Base-by-base conservation (phyloP, 2,888 invertebrate genomes). In the Trimorus sp. region DNA sequence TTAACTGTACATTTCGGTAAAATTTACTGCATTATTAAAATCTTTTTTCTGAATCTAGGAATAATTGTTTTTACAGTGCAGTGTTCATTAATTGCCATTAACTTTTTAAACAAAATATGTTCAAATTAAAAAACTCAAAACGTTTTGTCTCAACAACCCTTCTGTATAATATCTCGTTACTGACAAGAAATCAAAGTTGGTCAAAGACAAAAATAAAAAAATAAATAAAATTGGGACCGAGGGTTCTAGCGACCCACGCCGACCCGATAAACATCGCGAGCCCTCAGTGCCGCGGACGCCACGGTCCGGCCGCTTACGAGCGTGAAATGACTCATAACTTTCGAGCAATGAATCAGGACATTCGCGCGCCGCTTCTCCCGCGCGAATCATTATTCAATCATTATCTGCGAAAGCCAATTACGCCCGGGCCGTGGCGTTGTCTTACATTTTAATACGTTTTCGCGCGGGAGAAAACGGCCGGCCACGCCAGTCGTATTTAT, bases 271-370 rank as follows among this genome's bases (percentile, higher is more conserved):
- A 56, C 69, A 82, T 82, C 82, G 70, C 59, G 40, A 65, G 60
- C 69, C 65, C 63, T 62, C 62, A 68, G 63, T 16, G 59, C 71
- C 49, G 56, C 79, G 68, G 7, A 51, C 80, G 36, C 71, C 62
- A 60, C 59, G 68, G 38, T 37, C 75, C 73, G 16, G 56, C 5
- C 60, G 71, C 75, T 54, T 70, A 73, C 77, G 66, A 75, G 70
- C 75, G 71, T 79, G 82, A 75, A 79, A 75, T 82, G 82, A 82
- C 82, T 82, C 82, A 82, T 79, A 82, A 82, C 75, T 79, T 71
- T 79, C 62, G 40, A 71, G 56, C 71, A 79, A 65, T 79, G 79
- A 82, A 82, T 82, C 81, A 82, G 74, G 65, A 70, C 53, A 78
- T 78, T 78, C 54, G 75, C 54, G 68, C 36, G 45, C 15, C 53